Evolutionary conservation across 2,113 vertebrate genomes (phyloP), one percentile per base, ranked within the genome.

Genomic region (Rhadina sibilatrix): DNA sequence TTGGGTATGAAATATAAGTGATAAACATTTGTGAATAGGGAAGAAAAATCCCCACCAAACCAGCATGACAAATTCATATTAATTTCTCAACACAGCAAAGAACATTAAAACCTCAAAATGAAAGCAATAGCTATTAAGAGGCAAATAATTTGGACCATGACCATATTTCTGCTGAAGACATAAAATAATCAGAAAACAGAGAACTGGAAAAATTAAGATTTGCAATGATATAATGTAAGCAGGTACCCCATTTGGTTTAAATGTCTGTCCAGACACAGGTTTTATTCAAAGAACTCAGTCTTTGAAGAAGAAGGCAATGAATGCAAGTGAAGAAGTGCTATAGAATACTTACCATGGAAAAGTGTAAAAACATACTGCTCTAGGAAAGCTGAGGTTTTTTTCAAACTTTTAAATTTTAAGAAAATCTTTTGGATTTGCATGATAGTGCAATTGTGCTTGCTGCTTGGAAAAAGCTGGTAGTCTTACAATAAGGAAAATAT

Each of bases 1-100:
- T 47, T 38, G 20, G 2, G 25, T 46, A 53, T 20, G 61, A 80
- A 71, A 84, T 2, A 0, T 19, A 64, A 14, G 27, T 1, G 0
- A 54, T 28, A 89, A 52, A 65, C 1, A 30, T 33, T 35, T 33
- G 14, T 12, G 68, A 68, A 50, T 19, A 54, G 1, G 1, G 16
- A 47, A 15, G 12, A 6, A 49, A 40, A 38, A 46, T 49, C 0
- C 5, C 3, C 16, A 40, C 4, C 5, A 56, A 72, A 80, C 3
- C 7, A 37, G 8, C 23, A 50, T n/a, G 70, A 82, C 10, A 78
- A 42, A 4, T 52, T 76, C 1, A 1, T 54, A 60, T 40, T 57
- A 69, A 66, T 60, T 72, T 83, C 25, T 85, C 44, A 76, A 47
- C 18, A 59, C n/a, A 88, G 40, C 7, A 54, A 71, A 72, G 37